Percentiles rank a stretch among this genome's conserved stretches.
Conservation (phyloP, 2,113 vertebrate genomes). For the Candoia aspera region DNA sequence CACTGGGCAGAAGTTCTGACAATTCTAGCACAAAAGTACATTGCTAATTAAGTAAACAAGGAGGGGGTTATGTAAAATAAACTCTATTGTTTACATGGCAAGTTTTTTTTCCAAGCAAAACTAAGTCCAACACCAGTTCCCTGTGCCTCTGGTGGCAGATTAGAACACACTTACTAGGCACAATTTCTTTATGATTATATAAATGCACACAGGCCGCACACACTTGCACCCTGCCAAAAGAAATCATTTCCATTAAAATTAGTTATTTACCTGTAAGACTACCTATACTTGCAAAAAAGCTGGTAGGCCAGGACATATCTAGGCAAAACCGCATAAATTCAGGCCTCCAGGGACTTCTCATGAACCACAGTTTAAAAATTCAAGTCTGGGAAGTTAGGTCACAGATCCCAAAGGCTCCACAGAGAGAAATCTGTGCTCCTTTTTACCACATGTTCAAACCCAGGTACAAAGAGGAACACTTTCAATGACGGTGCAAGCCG, state of each 20-base stretch:
- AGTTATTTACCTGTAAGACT: slow-evolving; percentile 63
- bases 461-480: slow-evolving; percentile 31
- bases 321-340: slow-evolving; percentile 66
- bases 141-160: slow-evolving; percentile 24
- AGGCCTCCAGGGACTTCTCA: slow-evolving; percentile 48
- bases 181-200: slow-evolving; percentile 41
- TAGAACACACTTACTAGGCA: slow-evolving; percentile 34
- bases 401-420: slow-evolving; percentile 43
- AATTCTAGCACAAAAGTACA: background rate
- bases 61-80: slow-evolving; percentile 29
- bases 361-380: slow-evolving; percentile 60
- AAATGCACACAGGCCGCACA: slow-evolving; percentile 34
- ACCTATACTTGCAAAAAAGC: slow-evolving; percentile 64
- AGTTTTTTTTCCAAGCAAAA: background rate
- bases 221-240: too few species aligned
- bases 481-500: slow-evolving; percentile 36
- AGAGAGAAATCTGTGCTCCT: slow-evolving; percentile 41
- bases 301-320: slow-evolving; percentile 54
- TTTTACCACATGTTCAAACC: slow-evolving; percentile 39
- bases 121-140: slow-evolving; percentile 12
- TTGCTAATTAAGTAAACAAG: background rate
- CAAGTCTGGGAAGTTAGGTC: slow-evolving; percentile 61
- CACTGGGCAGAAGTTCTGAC: too few species aligned
- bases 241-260: slow-evolving; percentile 59
- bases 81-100: slow-evolving; percentile 34